Base-by-base conservation (phyloP, 2,113 vertebrate genomes). In the Hymenochirus boettgeri region DNA sequence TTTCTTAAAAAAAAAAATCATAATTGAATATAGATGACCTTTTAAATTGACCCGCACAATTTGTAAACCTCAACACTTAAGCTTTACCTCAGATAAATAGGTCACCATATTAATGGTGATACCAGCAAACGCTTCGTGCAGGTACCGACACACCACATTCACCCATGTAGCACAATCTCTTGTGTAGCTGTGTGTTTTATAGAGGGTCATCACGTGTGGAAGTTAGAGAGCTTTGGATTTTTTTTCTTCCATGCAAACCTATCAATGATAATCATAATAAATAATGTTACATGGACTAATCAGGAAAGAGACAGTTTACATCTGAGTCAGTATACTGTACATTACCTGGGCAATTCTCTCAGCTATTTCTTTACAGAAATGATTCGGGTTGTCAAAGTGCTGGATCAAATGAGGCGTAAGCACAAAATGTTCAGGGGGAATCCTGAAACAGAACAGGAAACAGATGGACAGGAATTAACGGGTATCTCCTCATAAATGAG, bases 131-230 rank as follows among this genome's bases (percentile, higher is more conserved):
- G 96, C 94, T 77, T 99, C 96, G 9, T 99, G 94, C 45, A 99
- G 91, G 75, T 99, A 99, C n/a, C 96, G 91, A 66, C 96, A 99
- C 51, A 99, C 96, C 64, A 98, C 96, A 0, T 88, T 99, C 63
- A 98, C 93, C 96, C 96, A 99, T 0, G 94, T 97, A 69, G 92
- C 89, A 24, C 93, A 92, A 78, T 99, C 95, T 51, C 96, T 86
- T 0, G 96, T 98, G 72, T 99, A 99, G 64, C 94, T 97, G 21
- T 94, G 93, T 0, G 92, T 98, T 82, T 96, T 98, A 73, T 99
- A 99, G 39, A 99, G 90, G 10, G 93, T 97, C 96, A 99, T 99
- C 25, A 99, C 96, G 17, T 99, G 96, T 5, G 96, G 96, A 71
- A 99, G 79, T 65, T 99, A 96, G 31, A 95, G 95, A 3, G 99